Evolutionary conservation across 2,888 invertebrate genomes (phyloP).

Genomic region (Torymus auratus): DNA sequence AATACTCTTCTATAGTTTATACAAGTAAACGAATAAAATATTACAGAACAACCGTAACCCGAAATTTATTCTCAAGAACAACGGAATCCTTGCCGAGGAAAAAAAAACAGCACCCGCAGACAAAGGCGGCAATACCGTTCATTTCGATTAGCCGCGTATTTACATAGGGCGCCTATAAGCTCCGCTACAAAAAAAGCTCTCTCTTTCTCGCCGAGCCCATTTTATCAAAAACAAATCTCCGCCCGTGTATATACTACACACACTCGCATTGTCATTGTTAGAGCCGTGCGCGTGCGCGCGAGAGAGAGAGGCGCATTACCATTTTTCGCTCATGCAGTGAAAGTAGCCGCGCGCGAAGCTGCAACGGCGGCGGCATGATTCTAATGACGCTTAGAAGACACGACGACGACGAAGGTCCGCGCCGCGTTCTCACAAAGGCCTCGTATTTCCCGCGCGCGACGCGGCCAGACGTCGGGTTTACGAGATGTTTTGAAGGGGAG

Average conservation of each 20-base stretch:
- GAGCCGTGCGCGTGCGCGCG: neutral
- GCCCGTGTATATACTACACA: neutral
- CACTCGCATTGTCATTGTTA: constrained; percentile 43
- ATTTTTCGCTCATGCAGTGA: constrained; percentile 55
- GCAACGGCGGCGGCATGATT: constrained; percentile 32
- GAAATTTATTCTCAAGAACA: too few species aligned
- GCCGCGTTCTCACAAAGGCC: constrained; percentile 29
- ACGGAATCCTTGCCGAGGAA: too few species aligned
- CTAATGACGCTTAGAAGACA: constrained; percentile 49
- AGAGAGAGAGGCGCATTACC: constrained; percentile 38
- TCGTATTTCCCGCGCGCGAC: constrained; percentile 21
- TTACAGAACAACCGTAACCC: too few species aligned
- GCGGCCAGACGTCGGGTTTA: constrained; percentile 37
- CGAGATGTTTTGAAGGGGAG: constrained; percentile 11
- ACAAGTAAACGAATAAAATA: too few species aligned
- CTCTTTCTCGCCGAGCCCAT: neutral
- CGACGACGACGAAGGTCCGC: constrained; percentile 22
- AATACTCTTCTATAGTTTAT: too few species aligned
- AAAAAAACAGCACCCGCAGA: constrained; percentile 2
- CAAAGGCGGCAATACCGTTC: neutral
- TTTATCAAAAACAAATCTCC: constrained; percentile 51
- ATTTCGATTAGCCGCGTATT: constrained; percentile 19
- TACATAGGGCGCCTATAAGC: constrained; percentile 10
- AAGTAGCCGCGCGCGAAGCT: constrained; percentile 36
- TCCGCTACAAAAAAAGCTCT: neutral